A percentile compares a stretch with the other conserved stretches of the same genome.
These are phyloP conservation scores for Desoria tigrina DNA, from an alignment of 2,888 invertebrate genomes.

Conservation along the genomic window DNA sequence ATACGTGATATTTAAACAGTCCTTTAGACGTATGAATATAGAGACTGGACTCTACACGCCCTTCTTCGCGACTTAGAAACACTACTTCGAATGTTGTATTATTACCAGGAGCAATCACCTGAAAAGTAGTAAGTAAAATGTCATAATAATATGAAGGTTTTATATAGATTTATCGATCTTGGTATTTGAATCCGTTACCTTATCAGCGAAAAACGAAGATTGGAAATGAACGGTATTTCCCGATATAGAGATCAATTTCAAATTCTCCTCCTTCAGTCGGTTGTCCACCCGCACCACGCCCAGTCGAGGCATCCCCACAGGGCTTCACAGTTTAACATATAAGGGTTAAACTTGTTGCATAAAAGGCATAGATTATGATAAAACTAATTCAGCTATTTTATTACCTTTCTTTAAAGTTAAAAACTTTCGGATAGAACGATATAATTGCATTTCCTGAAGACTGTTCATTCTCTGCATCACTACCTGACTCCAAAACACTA, in stretches of 20 bases:
- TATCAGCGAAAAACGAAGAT: conserved; percentile 94
- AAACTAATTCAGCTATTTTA: neutral
- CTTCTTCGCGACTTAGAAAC: conserved; percentile 89
- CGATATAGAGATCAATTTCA: conserved; percentile 90
- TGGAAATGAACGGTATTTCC: conserved; percentile 94
- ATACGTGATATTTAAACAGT: conserved; percentile 80
- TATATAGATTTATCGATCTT: too few species aligned
- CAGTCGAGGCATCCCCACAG: conserved; percentile 83
- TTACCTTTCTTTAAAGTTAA: conserved; percentile 72
- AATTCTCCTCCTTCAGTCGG: conserved; percentile 78
- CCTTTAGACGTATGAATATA: conserved; percentile 94
- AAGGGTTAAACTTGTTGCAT: neutral
- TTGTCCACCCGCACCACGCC: conserved; percentile 85
- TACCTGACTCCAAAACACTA: conserved; percentile 12
- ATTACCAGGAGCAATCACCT: conserved; percentile 84
- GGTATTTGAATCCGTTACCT: conserved; percentile 70
- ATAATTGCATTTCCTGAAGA: conserved; percentile 55
- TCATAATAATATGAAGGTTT: too few species aligned
- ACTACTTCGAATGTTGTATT: conserved; percentile 96
- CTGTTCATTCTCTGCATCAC: conserved; percentile 44
- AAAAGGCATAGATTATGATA: neutral
- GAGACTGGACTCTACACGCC: conserved; percentile 80
- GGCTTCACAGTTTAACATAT: conserved; percentile 59
- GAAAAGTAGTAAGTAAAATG: conserved; percentile 55
- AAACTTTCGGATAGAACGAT: conserved; percentile 66